These are phyloP conservation scores for Thyatira batis DNA, from an alignment of 2,888 invertebrate genomes.

Conservation along the genomic window DNA sequence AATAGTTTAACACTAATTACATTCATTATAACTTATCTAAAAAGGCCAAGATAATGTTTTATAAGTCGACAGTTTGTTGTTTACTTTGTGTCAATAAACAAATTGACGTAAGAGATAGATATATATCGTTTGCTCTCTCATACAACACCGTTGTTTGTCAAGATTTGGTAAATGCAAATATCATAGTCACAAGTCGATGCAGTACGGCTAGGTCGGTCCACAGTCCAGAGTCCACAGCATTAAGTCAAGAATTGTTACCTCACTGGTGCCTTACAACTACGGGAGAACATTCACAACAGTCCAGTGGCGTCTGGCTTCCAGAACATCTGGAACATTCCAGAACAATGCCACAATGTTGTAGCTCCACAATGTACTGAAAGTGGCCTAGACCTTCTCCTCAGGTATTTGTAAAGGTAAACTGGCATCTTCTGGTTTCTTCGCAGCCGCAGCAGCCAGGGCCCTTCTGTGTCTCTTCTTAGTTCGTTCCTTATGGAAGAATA, in stretches of 20 bases:
- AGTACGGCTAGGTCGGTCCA: not conserved
- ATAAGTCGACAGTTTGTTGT: too few species aligned
- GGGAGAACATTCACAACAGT: not conserved
- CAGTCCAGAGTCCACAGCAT: not conserved
- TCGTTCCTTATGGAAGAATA: conserved; percentile 88
- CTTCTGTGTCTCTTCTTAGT: conserved; percentile 81
- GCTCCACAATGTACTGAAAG: not conserved
- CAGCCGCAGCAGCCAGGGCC: conserved; percentile 53
- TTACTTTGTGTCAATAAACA: too few species aligned
- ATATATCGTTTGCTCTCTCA: too few species aligned
- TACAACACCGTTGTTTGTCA: too few species aligned
- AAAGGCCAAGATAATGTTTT: not conserved
- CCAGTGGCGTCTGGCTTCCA: not conserved
- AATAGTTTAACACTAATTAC: not conserved
- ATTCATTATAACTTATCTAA: not conserved
- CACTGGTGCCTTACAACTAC: not conserved
- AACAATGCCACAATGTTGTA: not conserved
- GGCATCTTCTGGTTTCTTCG: conserved; percentile 61
- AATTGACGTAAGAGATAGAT: too few species aligned
- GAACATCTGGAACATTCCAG: not conserved
- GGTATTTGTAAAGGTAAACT: conserved; percentile 66
- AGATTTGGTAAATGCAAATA: not conserved
- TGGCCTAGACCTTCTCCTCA: conserved; percentile 67
- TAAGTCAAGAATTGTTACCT: not conserved
- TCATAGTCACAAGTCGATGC: not conserved